Base-by-base conservation (phyloP, 23 tunicate species). In the Phallusia fumigata region DNA sequence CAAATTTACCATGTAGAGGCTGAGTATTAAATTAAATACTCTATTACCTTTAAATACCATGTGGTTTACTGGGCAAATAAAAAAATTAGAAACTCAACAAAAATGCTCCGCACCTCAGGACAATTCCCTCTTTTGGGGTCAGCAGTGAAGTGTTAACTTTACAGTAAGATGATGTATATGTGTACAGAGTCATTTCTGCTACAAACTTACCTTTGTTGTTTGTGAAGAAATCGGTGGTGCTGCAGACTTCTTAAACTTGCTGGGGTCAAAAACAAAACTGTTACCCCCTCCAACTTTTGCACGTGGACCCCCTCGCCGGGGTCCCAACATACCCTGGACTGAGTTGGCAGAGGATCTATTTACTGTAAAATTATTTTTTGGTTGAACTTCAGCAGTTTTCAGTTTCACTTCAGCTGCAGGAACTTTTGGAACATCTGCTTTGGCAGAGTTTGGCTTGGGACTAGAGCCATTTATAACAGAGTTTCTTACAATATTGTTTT, bases 231-330 rank as follows among this genome's bases (percentile, higher is more conserved):
- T 49, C 3, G 85, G 53, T 0, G 85, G 76, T 26, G 85, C 76
- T 16, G 81, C 30, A 0, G 81, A 49, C 73, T 44, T 79, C 18
- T 85, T 86, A 51, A 91, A 91, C 64, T 91, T 86, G 30, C 90
- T 82, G 12, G 96, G 96, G 53, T 91, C 87, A 52, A 91, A 80
- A 26, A 85, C 77, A 73, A 91, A 91, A 52, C 88, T 85, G 64
- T 85, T 90, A 65, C 89, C 89, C 22, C 89, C 80, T 36, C 33
- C 26, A 53, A 49, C 36, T 36, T 77, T 77, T 6, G 65, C 47
- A 5, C 47, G 47, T 40, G 47, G 47, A 3, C 69, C 69, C 28
- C 69, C 69, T 6, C 28, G 26, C 1, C 69, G 69, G 26, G 69
- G 16, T 16, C 69, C 69, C 26, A 58, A 13, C 69, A 58, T 8